phyloP scores from a whole-genome alignment of 2,888 invertebrate genomes.

The Criorhina ranunculi region DNA sequence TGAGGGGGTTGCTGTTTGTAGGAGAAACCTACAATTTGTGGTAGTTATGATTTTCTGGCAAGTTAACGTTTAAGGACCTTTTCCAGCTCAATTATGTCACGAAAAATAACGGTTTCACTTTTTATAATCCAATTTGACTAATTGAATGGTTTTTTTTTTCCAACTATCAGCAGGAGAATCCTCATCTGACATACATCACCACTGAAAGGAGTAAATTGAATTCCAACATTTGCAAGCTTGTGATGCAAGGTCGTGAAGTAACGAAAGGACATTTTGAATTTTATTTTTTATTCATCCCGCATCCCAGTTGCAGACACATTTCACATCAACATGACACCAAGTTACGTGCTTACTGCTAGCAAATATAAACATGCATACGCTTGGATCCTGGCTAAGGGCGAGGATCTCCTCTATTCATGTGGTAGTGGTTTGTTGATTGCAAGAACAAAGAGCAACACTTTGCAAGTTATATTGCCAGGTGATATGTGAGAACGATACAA shows the following conservation, averaged over 20 bases:
- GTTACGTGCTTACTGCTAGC: conserved; percentile 57
- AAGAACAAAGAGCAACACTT: conserved; percentile 64
- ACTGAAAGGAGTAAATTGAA: conserved; percentile 50
- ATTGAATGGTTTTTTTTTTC: conserved; percentile 11
- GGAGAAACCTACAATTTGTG: conserved; percentile 22
- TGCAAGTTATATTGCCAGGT: conserved; percentile 58
- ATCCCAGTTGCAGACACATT: conserved; percentile 53
- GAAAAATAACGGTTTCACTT: conserved; percentile 17
- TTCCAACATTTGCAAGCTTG: conserved; percentile 23
- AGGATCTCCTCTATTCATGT: not conserved
- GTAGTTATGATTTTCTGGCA: conserved; percentile 23
- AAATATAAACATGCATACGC: conserved; percentile 23
- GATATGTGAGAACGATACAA: conserved; percentile 39
- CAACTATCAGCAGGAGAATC: not conserved
- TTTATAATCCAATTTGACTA: conserved; percentile 38
- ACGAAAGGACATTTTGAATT: conserved; percentile 7
- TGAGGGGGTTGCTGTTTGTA: conserved; percentile 7
- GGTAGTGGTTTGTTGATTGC: conserved; percentile 35
- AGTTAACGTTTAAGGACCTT: not conserved
- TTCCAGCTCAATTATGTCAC: conserved; percentile 7
- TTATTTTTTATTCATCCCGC: conserved; percentile 39
- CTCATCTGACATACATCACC: conserved; percentile 4
- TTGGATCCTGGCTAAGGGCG: conserved; percentile 14
- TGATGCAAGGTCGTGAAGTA: not conserved
- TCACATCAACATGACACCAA: conserved; percentile 59